Conservation (phyloP, 2,113 vertebrate genomes). For the Phalacrocorax pelagicus region DNA sequence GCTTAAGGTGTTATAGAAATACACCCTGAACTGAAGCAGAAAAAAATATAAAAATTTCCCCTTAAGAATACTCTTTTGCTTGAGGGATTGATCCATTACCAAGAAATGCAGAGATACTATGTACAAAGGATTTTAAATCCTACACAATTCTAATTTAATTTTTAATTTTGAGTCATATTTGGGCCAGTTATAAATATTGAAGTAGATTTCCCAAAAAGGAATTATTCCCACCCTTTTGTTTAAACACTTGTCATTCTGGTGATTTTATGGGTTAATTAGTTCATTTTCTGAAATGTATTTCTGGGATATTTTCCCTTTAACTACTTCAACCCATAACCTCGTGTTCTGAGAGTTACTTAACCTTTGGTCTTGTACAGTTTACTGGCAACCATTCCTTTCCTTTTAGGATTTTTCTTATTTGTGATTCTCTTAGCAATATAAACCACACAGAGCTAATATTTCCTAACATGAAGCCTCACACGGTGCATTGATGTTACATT, state of each 20-base stretch:
- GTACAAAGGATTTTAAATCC: background rate
- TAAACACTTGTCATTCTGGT: conserved; percentile 42
- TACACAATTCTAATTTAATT: background rate
- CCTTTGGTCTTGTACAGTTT: conserved; percentile 44
- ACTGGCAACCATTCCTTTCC: conserved; percentile 45
- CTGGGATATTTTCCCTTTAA: conserved; percentile 49
- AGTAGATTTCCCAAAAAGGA: background rate
- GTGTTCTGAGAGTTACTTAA: conserved; percentile 57
- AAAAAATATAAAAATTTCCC: background rate
- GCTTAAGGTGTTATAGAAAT: background rate
- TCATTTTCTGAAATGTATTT: conserved; percentile 56
- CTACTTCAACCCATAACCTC: conserved; percentile 37
- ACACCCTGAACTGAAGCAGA: background rate
- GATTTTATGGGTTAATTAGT: conserved; percentile 48
- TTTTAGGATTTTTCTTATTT: conserved; percentile 36
- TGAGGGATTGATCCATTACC: background rate
- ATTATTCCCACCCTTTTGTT: conserved; percentile 17
- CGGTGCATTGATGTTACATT: background rate
- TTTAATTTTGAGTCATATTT: background rate
- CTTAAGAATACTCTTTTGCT: background rate
- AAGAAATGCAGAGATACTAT: background rate
- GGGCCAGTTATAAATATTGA: background rate
- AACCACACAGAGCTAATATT: conserved; percentile 10
- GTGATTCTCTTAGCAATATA: conserved; percentile 22
- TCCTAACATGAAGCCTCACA: background rate